Percentiles rank a stretch among this genome's conserved stretches.
phyloP scores from a whole-genome alignment of 2,797 vertebrate genomes.

The Crenuchus spilurus region DNA sequence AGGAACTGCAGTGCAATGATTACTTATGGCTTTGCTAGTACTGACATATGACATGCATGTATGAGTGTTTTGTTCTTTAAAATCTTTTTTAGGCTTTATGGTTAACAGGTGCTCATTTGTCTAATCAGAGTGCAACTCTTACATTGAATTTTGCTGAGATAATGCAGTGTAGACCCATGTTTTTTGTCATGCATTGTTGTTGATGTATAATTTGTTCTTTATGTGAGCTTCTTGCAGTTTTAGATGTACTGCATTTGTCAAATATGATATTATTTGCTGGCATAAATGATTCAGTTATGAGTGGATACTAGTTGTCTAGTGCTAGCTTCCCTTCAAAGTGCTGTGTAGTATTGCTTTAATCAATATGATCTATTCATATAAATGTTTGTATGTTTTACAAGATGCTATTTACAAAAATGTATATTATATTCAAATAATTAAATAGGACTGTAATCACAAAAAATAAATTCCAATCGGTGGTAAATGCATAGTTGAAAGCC shows the following conservation, averaged over 20 bases:
- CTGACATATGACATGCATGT: constrained; percentile 44
- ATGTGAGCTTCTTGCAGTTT: background rate
- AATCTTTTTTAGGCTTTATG: constrained; percentile 31
- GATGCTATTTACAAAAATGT: constrained; percentile 45
- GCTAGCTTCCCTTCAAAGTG: constrained; percentile 43
- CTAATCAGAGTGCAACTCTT: constrained; percentile 30
- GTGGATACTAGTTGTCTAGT: constrained; percentile 14
- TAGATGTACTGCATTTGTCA: background rate
- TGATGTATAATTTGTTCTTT: background rate
- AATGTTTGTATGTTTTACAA: constrained; percentile 14
- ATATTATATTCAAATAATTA: constrained; percentile 2
- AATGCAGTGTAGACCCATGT: constrained; percentile 6
- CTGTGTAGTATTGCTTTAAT: constrained; percentile 40
- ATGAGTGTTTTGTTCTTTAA: constrained; percentile 19
- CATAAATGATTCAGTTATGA: constrained; percentile 30
- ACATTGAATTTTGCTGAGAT: background rate
- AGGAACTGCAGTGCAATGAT: constrained; percentile 24
- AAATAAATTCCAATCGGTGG: background rate
- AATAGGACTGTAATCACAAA: constrained; percentile 11
- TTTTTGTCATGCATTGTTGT: constrained; percentile 26
- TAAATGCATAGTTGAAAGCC: constrained; percentile 1
- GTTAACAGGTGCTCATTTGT: constrained; percentile 9
- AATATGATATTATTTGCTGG: constrained; percentile 29
- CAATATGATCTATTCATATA: constrained; percentile 29
- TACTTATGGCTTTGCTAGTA: constrained; percentile 19